A percentile compares a stretch with the other conserved stretches of the same genome.
phyloP scores from a whole-genome alignment of 2,797 vertebrate genomes.

The Hoplostethus atlanticus region DNA sequence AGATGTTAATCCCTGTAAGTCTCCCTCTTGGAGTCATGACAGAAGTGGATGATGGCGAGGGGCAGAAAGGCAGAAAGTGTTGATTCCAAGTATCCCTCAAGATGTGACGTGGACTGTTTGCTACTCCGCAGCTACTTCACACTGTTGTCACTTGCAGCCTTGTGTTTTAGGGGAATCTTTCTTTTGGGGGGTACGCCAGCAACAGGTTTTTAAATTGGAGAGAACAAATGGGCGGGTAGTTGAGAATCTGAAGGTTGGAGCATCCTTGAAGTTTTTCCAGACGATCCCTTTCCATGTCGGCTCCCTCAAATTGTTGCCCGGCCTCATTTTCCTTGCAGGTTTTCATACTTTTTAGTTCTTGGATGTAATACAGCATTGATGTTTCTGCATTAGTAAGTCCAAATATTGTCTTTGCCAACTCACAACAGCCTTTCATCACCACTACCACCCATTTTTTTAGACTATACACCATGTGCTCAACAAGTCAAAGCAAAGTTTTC shows the following conservation, averaged over 20 bases:
- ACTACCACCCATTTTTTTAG: not conserved
- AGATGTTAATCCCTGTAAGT: slow-evolving; percentile 45
- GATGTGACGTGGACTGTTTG: slow-evolving; percentile 42
- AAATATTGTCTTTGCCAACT: not conserved
- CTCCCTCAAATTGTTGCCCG: slow-evolving; percentile 19
- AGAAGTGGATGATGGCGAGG: slow-evolving; percentile 36
- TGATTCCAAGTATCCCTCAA: slow-evolving; percentile 53
- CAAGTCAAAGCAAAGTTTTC: slow-evolving; percentile 18
- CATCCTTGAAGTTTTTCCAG: slow-evolving; percentile 32
- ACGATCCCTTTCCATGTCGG: slow-evolving; percentile 17
- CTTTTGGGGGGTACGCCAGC: slow-evolving; percentile 28
- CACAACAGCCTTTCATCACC: slow-evolving; percentile 12
- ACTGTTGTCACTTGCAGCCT: slow-evolving; percentile 41
- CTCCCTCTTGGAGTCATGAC: slow-evolving; percentile 45
- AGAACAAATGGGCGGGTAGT: slow-evolving; percentile 42
- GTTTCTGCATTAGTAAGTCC: no score
- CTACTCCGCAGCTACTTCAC: slow-evolving; percentile 46
- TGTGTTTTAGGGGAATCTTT: slow-evolving; percentile 33
- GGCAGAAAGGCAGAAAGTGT: slow-evolving; percentile 17
- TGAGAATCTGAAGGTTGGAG: slow-evolving; percentile 28
- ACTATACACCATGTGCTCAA: not conserved
- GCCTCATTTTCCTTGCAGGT: slow-evolving; percentile 21
- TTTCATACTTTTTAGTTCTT: slow-evolving; percentile 18
- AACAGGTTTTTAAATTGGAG: slow-evolving; percentile 45
- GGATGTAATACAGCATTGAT: slow-evolving; percentile 18